A percentile compares a stretch with the other conserved stretches of the same genome.
Evolutionary conservation across 2,797 vertebrate species (phyloP).

Genomic region (Vultur gryphus): DNA sequence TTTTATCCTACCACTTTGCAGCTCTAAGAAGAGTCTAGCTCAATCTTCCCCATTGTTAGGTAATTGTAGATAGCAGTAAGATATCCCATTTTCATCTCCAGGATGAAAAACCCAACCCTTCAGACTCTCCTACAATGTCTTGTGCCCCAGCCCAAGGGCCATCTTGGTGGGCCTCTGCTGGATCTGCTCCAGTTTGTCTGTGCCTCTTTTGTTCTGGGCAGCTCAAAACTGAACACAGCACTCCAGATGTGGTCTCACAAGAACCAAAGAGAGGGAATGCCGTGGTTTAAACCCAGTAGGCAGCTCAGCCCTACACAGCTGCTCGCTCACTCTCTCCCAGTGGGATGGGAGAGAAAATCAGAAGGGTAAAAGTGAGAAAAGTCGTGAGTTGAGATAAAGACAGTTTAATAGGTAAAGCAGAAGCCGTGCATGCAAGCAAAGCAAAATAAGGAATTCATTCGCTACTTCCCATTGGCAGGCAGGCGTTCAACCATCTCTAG

Average conservation of each 20-base stretch:
- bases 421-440: not conserved
- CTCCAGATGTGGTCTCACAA: not conserved
- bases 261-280: not conserved
- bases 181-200: not conserved
- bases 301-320: not conserved
- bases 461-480: fast-evolving
- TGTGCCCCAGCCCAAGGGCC: not conserved
- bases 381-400: not conserved
- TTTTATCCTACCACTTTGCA: not conserved
- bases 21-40: not conserved
- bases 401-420: not conserved
- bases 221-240: not conserved
- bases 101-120: not conserved
- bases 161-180: not conserved
- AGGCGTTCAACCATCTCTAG: not conserved
- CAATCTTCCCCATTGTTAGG: not conserved
- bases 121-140: not conserved
- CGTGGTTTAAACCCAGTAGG: not conserved
- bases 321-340: fast-evolving
- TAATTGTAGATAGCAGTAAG: not conserved
- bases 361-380: too few relatives aligned
- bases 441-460: not conserved
- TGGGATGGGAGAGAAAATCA: not conserved
- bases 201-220: not conserved
- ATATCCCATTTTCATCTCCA: not conserved